A percentile compares a stretch with the other conserved stretches of the same genome.
These are phyloP conservation scores for Pygocentrus nattereri DNA, from an alignment of 2,797 vertebrate genomes.

Conservation along the genomic window DNA sequence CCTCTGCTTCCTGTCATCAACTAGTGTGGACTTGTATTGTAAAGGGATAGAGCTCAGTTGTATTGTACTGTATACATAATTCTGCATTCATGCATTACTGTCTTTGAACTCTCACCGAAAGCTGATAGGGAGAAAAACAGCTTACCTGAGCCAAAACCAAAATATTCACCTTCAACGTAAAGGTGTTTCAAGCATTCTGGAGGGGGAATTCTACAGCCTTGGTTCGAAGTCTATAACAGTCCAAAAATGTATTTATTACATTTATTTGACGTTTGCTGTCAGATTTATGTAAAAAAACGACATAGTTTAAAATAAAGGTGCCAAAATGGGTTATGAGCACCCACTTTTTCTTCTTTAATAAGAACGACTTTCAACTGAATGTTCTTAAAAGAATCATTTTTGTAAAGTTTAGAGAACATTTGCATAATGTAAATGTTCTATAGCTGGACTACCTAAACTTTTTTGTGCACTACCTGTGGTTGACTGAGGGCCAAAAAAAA, in stretches of 20 bases:
- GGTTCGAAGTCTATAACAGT: not conserved
- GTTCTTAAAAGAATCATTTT: too few relatives aligned
- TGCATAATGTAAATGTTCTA: too few relatives aligned
- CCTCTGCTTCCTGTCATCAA: slow-evolving; percentile 61
- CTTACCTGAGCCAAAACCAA: not conserved
- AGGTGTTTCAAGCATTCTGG: not conserved
- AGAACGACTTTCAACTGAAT: not conserved
- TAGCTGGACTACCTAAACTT: too few relatives aligned
- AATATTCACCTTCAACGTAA: not conserved
- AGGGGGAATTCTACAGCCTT: not conserved
- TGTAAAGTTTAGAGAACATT: too few relatives aligned
- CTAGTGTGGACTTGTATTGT: slow-evolving; percentile 64
- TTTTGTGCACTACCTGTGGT: too few relatives aligned
- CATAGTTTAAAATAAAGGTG: too few relatives aligned
- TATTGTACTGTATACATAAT: slow-evolving; percentile 14
- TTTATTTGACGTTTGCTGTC: too few relatives aligned
- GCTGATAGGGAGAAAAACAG: not conserved
- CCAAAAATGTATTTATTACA: not conserved
- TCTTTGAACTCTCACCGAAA: slow-evolving; percentile 9
- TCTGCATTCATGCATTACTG: slow-evolving; percentile 7
- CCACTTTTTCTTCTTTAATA: not conserved
- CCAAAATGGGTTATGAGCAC: not conserved
- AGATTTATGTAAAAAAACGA: too few relatives aligned
- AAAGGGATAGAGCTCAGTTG: slow-evolving; percentile 63
- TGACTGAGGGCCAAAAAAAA: too few relatives aligned